Evolutionary conservation across 1,140 invertebrate genomes (phyloP).

Genomic region (Apis mellifera): Amel_HAv3.1 CM009936.2:6083501-6084000

Average conservation of each 20-base stretch:
- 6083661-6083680: slow-evolving; percentile 8
- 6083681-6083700: slow-evolving; percentile 70
- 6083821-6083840: slow-evolving; percentile 54
- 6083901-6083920: slow-evolving; percentile 47
- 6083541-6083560: slow-evolving; percentile 10
- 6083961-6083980: slow-evolving; percentile 32
- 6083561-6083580: background rate
- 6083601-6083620: background rate
- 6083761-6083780: slow-evolving; percentile 60
- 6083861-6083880: slow-evolving; percentile 41
- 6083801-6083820: slow-evolving; percentile 49
- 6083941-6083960: slow-evolving; percentile 38
- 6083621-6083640: background rate
- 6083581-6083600: slow-evolving; percentile 53
- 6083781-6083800: slow-evolving; percentile 62
- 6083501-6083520: slow-evolving; percentile 21
- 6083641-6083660: background rate
- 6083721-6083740: slow-evolving; percentile 74
- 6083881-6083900: slow-evolving; percentile 60
- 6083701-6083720: slow-evolving; percentile 78
- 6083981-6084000: slow-evolving; percentile 18
- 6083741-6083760: slow-evolving; percentile 62
- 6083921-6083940: slow-evolving; percentile 61
- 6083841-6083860: slow-evolving; percentile 8
- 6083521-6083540: background rate